Evolutionary conservation across 2,113 vertebrate genomes (phyloP), one percentile per base, ranked within the genome.

Genomic region (Nesoenas mayeri): DNA sequence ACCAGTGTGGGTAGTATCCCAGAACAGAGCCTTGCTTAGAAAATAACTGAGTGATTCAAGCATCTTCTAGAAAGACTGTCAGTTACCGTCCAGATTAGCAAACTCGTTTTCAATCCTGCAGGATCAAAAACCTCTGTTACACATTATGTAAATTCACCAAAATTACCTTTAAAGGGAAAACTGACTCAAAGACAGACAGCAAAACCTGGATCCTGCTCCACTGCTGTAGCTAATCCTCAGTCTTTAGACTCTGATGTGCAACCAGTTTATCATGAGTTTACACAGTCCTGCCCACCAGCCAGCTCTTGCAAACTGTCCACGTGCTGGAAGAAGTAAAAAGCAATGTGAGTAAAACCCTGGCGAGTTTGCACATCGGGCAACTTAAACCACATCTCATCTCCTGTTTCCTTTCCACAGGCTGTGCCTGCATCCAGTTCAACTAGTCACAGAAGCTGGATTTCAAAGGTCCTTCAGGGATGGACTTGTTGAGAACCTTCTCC

Each of bases 261-360:
- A 38, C 16, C 32, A 60, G 26, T 84, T 93, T 42, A 56, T 73
- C 82, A 54, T 28, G 31, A 50, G 36, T 85, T 89, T 15, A 62
- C 31, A 61, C 31, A 79, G n/a, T 18, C 31, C 58, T 88, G 71
- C 71, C 65, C 88, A 84, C 22, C 72, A 88, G 31, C 47, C 79
- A 73, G 60, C 60, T 78, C 69, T 38, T 31, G 60, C 64, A 83
- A 88, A 54, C 31, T 7, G 42, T 56, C 75, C 42, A 44, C 34
- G 20, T 71, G 53, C 62, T 89, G 71, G 50, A 89, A 91, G 48
- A 91, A 96, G 88, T 72, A 77, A 95, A 82, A 90, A 75, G 54
- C 47, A 90, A 64, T 40, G 36, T 53, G 36, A 79, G 26, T 24
- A 89, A 89, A 93, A 62, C 32, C 60, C 77, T 88, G 75, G 69